Base-by-base conservation (phyloP, 1,140 invertebrate species). In the Anoplophora glabripennis region DNA sequence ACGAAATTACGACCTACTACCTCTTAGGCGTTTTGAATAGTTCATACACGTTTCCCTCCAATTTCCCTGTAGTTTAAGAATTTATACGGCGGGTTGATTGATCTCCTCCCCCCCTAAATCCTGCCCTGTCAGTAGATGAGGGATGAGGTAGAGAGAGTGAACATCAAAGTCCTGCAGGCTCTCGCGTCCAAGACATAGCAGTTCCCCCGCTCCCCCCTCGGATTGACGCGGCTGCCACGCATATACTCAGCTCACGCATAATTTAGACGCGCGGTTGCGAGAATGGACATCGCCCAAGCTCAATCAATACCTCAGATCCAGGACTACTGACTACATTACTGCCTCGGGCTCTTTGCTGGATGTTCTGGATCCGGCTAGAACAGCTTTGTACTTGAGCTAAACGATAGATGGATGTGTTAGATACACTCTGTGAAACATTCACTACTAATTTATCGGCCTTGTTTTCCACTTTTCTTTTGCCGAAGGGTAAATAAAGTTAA, bases 171-270 rank as follows among this genome's bases (percentile, higher is more conserved):
- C 67, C 67, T 66, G 60, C 67, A 60, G 57, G 59, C 59, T 65
- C 57, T 53, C 59, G 48, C 57, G 65, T 67, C 60, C 67, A 68
- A 66, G 63, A 64, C 63, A 59, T 57, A 58, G 48, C 41, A 45
- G 49, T 10, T 33, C 49, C 56, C 53, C 62, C 59, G n/a, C 41
- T 48, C 53, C 61, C 57, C 67, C 58, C 45, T 34, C 57, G 66
- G 68, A 70, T 73, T 73, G 71, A 73, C 71, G 71, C 68, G 64
- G 66, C 69, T 67, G 69, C 69, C 69, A 71, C 68, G 71, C 71
- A 73, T 73, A 73, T 71, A 73, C 70, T 73, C 70, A 71, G 71
- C 71, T 73, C 71, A 73, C 71, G 71, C 71, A 73, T 73, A 73
- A 73, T 73, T 73, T 73, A 73, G 71, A 71, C 67, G 67, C 67